Percentiles rank a stretch among this genome's conserved stretches.
phyloP scores from a whole-genome alignment of 2,888 invertebrate species.

The Mellilla xanthometata region DNA sequence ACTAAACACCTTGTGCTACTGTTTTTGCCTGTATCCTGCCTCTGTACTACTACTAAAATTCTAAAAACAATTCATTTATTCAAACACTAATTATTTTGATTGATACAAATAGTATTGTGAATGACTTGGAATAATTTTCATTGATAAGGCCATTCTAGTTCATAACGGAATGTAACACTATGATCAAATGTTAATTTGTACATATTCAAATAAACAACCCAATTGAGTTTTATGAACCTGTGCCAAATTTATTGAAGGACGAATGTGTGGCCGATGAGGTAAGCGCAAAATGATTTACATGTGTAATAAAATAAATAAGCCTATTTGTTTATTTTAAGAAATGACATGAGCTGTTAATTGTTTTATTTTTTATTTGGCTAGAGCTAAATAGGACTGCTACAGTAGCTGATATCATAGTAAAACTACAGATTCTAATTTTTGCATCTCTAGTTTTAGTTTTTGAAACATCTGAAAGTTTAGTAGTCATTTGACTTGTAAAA shows the following conservation, averaged over 20 bases:
- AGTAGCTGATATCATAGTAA: too few species aligned
- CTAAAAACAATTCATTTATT: constrained; percentile 1
- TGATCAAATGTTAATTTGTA: background rate
- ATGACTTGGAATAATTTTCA: constrained; percentile 12
- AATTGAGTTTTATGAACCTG: constrained; percentile 11
- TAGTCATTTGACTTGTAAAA: too few species aligned
- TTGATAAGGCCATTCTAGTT: constrained; percentile 1
- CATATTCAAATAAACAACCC: constrained; percentile 10
- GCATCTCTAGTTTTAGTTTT: too few species aligned
- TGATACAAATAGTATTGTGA: constrained; percentile 12
- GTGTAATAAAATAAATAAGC: background rate
- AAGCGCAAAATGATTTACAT: constrained; percentile 5
- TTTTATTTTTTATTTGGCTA: too few species aligned
- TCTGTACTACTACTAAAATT: background rate
- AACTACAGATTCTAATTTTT: too few species aligned
- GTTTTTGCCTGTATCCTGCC: too few species aligned
- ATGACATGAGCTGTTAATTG: too few species aligned
- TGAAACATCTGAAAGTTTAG: too few species aligned
- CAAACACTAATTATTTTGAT: constrained; percentile 11
- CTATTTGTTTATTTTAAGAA: too few species aligned
- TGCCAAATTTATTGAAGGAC: constrained; percentile 7
- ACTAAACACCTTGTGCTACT: too few species aligned
- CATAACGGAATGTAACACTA: background rate
- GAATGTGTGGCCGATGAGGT: constrained; percentile 7
- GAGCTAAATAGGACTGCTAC: too few species aligned